These are phyloP conservation scores for Heliconius charithonia DNA, from an alignment of 2,888 invertebrate species.

Conservation along the genomic window DNA sequence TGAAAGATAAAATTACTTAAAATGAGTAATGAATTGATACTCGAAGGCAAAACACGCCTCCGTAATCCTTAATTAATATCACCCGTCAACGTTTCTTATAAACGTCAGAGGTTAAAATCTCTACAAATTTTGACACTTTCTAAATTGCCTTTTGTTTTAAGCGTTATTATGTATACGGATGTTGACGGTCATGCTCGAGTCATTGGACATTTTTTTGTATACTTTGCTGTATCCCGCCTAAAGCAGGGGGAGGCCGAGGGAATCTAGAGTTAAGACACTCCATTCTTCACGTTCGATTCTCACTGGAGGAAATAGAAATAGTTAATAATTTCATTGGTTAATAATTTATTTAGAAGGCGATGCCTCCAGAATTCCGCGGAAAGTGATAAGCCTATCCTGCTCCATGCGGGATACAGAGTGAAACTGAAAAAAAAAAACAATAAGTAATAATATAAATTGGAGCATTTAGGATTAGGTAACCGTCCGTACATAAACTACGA, in stretches of 20 bases:
- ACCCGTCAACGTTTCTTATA: constrained; percentile 30
- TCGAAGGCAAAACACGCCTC: constrained; percentile 21
- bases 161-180: not conserved
- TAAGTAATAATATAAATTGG: no score
- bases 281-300: no score
- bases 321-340: no score
- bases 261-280: no score
- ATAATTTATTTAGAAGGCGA: no score
- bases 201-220: not conserved
- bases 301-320: no score
- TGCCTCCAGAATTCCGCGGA: no score
- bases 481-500: constrained; percentile 49
- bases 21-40: constrained; percentile 29
- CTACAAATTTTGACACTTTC: constrained; percentile 27
- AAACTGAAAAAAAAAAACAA: no score
- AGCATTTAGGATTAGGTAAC: constrained; percentile 33
- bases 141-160: constrained; percentile 8
- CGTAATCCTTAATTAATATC: constrained; percentile 33
- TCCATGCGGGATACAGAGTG: no score
- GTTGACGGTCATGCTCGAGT: not conserved
- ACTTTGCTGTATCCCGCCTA: not conserved
- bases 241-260: no score
- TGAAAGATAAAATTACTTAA: constrained; percentile 10
- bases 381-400: no score
- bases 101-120: constrained; percentile 34